Evolutionary conservation across 2,888 invertebrate genomes (phyloP).

Genomic region (Cataglyphis altisquamis): DNA sequence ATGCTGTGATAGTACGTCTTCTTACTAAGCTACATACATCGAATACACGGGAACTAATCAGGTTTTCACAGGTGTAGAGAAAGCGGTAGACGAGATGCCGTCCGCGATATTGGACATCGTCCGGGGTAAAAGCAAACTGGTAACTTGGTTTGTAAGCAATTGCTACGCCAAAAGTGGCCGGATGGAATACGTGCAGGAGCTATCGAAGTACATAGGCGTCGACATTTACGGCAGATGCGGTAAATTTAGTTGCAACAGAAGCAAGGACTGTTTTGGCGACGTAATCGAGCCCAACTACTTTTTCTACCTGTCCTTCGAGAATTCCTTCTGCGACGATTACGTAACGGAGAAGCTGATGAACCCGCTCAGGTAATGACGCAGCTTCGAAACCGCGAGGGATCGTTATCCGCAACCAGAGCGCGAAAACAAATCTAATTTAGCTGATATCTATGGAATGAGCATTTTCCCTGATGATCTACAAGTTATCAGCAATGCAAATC

Average conservation of each 20-base stretch:
- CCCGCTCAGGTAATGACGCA: conserved; percentile 88
- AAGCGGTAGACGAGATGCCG: background rate
- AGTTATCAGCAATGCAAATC: background rate
- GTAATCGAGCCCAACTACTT: conserved; percentile 88
- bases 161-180: conserved; percentile 86
- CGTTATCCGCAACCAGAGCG: conserved; percentile 9
- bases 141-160: conserved; percentile 88
- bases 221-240: conserved; percentile 90
- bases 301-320: conserved; percentile 91
- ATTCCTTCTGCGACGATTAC: conserved; percentile 90
- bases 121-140: conserved; percentile 86
- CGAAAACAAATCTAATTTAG: conserved; percentile 27
- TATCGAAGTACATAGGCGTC: conserved; percentile 88
- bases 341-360: conserved; percentile 90
- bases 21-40: background rate
- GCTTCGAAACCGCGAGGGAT: conserved; percentile 33
- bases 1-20: background rate
- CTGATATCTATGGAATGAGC: background rate
- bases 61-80: conserved; percentile 34
- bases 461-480: conserved; percentile 3
- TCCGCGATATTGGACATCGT: conserved; percentile 44
- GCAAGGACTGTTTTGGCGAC: conserved; percentile 81
- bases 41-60: conserved; percentile 20
- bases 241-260: conserved; percentile 84
- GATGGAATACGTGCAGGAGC: conserved; percentile 85